These are phyloP conservation scores for Enteromius afrohamiltoni DNA, from an alignment of 2,797 vertebrate genomes.

Conservation along the genomic window DNA sequence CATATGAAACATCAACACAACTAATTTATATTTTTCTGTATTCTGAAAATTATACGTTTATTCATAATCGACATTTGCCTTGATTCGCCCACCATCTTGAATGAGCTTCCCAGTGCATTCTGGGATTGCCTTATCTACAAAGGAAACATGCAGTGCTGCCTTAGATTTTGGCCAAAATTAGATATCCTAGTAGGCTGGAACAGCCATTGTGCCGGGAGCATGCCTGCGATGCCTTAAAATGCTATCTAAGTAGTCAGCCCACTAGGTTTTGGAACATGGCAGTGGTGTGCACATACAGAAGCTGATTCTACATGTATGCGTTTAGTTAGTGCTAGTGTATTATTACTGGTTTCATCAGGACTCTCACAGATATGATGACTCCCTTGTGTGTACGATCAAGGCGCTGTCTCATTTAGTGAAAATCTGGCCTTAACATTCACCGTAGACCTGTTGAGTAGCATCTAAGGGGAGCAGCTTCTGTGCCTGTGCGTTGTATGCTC, in stretches of 20 bases:
- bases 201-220: background rate
- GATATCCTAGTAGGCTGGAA: background rate
- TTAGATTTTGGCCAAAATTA: constrained; percentile 15
- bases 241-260: constrained; percentile 1
- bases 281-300: constrained; percentile 1
- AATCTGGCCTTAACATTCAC: constrained; percentile 61
- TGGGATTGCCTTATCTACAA: constrained; percentile 14
- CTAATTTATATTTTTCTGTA: background rate
- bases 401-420: constrained; percentile 49
- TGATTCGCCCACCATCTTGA: background rate
- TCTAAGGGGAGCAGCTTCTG: constrained; percentile 45
- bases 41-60: background rate
- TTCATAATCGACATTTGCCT: background rate
- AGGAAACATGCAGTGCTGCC: background rate
- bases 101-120: constrained; percentile 13
- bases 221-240: constrained; percentile 24
- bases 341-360: background rate
- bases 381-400: constrained; percentile 23
- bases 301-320: background rate
- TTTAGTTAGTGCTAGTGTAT: background rate
- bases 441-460: constrained; percentile 48
- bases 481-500: constrained; percentile 21
- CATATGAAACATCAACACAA: background rate
- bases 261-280: constrained; percentile 30
- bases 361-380: constrained; percentile 4